phyloP scores from a whole-genome alignment of 2,888 invertebrate species.

The Papilio protenor region DNA sequence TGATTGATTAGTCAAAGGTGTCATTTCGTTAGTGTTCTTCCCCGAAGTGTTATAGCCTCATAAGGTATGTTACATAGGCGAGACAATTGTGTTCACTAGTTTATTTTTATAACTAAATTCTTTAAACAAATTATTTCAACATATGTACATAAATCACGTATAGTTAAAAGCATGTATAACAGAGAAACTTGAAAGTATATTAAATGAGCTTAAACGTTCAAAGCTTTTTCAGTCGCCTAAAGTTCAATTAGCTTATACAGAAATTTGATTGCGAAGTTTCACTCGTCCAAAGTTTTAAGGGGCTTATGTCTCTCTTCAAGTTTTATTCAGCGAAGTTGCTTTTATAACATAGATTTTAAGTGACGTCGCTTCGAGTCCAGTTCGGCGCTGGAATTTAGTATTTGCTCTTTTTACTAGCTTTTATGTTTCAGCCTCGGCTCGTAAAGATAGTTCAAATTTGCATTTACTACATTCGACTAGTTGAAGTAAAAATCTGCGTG shows the following conservation, averaged over 20 bases:
- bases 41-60: no score
- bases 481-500: not conserved
- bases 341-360: slow-evolving; percentile 24
- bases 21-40: no score
- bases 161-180: slow-evolving; percentile 24
- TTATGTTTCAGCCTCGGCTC: not conserved
- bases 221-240: slow-evolving; percentile 64
- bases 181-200: slow-evolving; percentile 46
- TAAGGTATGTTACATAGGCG: no score
- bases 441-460: not conserved
- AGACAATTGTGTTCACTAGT: no score
- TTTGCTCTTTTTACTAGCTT: slow-evolving; percentile 24
- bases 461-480: not conserved
- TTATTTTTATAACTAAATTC: no score
- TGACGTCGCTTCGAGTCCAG: slow-evolving; percentile 7
- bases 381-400: slow-evolving; percentile 9
- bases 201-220: slow-evolving; percentile 53
- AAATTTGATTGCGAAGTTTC: slow-evolving; percentile 76
- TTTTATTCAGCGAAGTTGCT: slow-evolving; percentile 50
- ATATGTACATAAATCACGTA: not conserved
- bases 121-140: not conserved
- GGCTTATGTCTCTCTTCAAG: slow-evolving; percentile 59
- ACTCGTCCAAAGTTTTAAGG: slow-evolving; percentile 62
- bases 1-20: no score
- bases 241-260: slow-evolving; percentile 76